Base-by-base conservation (phyloP, 2,797 vertebrate genomes). In the Anabas testudineus region DNA sequence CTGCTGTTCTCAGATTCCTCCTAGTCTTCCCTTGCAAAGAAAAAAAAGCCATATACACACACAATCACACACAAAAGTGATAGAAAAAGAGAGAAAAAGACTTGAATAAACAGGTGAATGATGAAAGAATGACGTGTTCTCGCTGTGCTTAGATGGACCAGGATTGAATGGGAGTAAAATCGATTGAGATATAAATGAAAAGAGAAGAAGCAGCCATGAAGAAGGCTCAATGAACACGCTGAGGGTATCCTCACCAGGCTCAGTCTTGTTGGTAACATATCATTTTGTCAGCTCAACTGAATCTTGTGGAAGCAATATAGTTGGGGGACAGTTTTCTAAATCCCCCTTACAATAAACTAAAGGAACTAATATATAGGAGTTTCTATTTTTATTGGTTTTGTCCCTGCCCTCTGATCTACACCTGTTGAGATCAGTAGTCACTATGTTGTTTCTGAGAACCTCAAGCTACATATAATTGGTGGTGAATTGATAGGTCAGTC, bases 1-100 rank as follows among this genome's bases (percentile, higher is more conserved):
- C 77, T 80, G 74, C 78, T 83, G 78, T 48, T 71, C 70, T 82
- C 67, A 68, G 37, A 73, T 74, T 83, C 64, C 57, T 81, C 22
- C 59, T 54, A 78, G 69, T 78, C 80, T 75, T 86, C 53, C 57
- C 52, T n/a, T 41, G 63, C 54, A 47, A 43, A 67, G 51, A 24
- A 34, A 57, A 37, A 42, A 53, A 61, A 30, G 22, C 49, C 22
- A 54, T 30, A 2, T 10, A 8, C 4, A 18, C 22, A 42, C 56
- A 60, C 36, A 52, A 15, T 49, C 32, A 46, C 46, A 58, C 46
- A 58, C 24, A 22, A 26, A 34, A 15, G 4, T 16, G 8, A 9
- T 62, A 28, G 39, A 22, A 69, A 48, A 21, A 14, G 53, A 14
- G 53, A 47, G 28, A 21, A 32, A 58, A 59, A 36, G 48, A 71